Evolutionary conservation across 1,140 invertebrate genomes (phyloP).

Genomic region (Procambarus virginalis): DNA sequence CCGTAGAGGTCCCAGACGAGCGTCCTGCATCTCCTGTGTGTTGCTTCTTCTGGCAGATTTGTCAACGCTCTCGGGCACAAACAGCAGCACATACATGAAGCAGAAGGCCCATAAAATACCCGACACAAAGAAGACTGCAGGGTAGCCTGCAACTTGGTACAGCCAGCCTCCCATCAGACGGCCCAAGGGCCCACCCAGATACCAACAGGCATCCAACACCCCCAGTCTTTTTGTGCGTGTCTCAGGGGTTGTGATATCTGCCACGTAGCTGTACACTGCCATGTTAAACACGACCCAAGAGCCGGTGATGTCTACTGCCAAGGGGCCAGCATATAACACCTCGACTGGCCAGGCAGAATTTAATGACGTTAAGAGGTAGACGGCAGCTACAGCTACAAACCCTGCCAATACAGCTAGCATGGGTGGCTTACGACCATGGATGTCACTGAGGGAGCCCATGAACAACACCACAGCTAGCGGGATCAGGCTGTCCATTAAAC

Average conservation of each 20-base stretch:
- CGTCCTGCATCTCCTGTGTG: background rate
- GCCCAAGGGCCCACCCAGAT: constrained; percentile 61
- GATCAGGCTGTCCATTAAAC: constrained; percentile 63
- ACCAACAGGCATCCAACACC: constrained; percentile 72
- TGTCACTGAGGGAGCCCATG: constrained; percentile 72
- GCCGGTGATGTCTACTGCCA: constrained; percentile 73
- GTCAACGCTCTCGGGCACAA: constrained; percentile 50
- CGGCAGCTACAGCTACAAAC: constrained; percentile 69
- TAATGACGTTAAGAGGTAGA: constrained; percentile 71
- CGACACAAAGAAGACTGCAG: constrained; percentile 46
- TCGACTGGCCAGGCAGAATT: constrained; percentile 57
- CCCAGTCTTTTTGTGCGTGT: constrained; percentile 73
- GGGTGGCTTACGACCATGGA: constrained; percentile 72
- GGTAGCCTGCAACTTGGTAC: constrained; percentile 30
- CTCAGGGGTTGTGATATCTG: constrained; percentile 72
- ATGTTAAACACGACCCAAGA: constrained; percentile 73
- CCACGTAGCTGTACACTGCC: constrained; percentile 74
- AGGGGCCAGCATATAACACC: constrained; percentile 72
- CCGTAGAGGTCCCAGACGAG: constrained; percentile 29
- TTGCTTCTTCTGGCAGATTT: background rate
- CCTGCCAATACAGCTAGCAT: constrained; percentile 73
- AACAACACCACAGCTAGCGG: constrained; percentile 65
- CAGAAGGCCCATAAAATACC: constrained; percentile 44
- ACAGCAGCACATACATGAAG: constrained; percentile 57
- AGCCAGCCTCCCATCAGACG: constrained; percentile 64